These are phyloP conservation scores for Dicrostonyx torquatus DNA, from an alignment of 2,797 vertebrate species.

Conservation along the genomic window DNA sequence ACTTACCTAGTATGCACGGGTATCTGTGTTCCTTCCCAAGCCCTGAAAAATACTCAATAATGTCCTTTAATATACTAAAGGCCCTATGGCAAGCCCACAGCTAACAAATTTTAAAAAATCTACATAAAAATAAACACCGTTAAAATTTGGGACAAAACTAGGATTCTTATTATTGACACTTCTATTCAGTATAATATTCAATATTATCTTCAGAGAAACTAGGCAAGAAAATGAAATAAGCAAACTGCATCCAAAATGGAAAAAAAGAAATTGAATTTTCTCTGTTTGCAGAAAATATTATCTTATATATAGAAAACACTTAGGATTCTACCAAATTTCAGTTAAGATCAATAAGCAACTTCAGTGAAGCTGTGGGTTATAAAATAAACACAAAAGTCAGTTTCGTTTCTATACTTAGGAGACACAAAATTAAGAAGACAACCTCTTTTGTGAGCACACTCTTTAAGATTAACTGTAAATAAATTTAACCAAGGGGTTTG, in stretches of 20 bases:
- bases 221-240: slow-evolving; percentile 12
- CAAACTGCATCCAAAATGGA: not conserved
- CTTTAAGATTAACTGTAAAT: not conserved
- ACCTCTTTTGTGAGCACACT: not conserved
- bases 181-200: not conserved
- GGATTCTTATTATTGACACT: not conserved
- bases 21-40: not conserved
- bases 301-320: not conserved
- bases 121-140: not conserved
- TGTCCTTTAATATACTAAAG: not conserved
- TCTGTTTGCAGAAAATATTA: not conserved
- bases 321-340: not conserved
- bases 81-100: not conserved
- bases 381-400: not conserved
- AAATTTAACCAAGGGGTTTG: not conserved
- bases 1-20: not conserved
- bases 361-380: not conserved
- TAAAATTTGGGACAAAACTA: not conserved
- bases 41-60: not conserved
- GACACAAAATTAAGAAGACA: not conserved
- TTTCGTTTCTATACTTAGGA: not conserved
- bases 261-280: not conserved
- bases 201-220: not conserved
- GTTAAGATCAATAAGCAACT: not conserved
- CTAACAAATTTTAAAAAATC: not conserved